These are phyloP conservation scores for Lutraria rhynchaena DNA, from an alignment of 1,140 invertebrate species.

Conservation along the genomic window DNA sequence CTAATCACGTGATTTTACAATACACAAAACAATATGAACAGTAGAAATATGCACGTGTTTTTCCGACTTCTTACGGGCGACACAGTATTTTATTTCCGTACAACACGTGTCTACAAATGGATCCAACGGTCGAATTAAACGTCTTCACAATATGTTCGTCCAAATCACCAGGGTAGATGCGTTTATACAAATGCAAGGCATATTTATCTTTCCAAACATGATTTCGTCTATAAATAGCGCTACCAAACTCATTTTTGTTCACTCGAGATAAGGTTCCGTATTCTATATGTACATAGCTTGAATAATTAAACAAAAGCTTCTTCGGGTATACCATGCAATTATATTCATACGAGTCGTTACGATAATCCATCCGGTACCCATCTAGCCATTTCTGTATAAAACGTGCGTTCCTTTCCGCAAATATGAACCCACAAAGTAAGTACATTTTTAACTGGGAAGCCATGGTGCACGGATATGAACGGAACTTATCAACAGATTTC, in stretches of 20 bases:
- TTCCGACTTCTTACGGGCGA: background rate
- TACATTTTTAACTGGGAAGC: background rate
- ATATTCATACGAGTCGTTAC: background rate
- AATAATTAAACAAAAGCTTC: background rate
- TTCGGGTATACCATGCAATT: slow-evolving; percentile 18
- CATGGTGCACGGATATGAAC: slow-evolving; percentile 16
- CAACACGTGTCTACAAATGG: slow-evolving; percentile 1
- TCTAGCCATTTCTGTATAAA: slow-evolving; percentile 25
- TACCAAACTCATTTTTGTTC: background rate
- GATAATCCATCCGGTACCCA: background rate
- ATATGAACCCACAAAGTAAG: slow-evolving; percentile 8
- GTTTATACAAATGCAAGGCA: slow-evolving; percentile 9
- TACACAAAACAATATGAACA: no score
- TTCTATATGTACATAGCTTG: background rate
- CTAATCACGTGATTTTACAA: no score
- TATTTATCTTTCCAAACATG: background rate
- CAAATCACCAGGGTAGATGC: background rate
- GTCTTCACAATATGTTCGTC: background rate
- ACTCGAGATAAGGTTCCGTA: background rate
- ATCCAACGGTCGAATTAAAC: slow-evolving; percentile 1
- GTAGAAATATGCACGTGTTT: no score
- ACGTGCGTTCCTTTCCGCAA: slow-evolving; percentile 3
- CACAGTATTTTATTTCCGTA: slow-evolving; percentile 27
- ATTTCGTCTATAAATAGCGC: background rate
- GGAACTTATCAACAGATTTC: background rate